Percentiles rank a stretch among this genome's conserved stretches.
Conservation (phyloP, 2,797 vertebrate genomes). For the Neopelma chrysocephalum region DNA sequence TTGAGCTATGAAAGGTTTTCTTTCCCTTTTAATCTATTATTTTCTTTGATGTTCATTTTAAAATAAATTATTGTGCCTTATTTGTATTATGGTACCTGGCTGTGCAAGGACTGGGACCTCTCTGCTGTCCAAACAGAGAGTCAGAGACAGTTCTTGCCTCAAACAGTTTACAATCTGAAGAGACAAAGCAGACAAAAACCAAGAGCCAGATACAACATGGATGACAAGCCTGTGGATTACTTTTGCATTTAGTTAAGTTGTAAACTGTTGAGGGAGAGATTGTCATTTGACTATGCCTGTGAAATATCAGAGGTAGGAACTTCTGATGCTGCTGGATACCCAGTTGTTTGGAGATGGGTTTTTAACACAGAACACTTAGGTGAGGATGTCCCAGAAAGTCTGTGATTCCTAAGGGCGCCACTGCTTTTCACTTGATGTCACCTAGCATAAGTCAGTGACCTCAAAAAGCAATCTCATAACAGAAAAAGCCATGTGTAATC, state of each 20-base stretch:
- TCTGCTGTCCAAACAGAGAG: slow-evolving; percentile 56
- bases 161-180: slow-evolving; percentile 52
- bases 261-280: slow-evolving; percentile 34
- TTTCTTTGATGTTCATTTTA: slow-evolving; percentile 54
- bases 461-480: not conserved
- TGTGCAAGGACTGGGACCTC: slow-evolving; percentile 8
- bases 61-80: slow-evolving; percentile 40
- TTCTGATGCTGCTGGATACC: not conserved
- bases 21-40: slow-evolving; percentile 36
- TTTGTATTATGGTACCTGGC: slow-evolving; percentile 50
- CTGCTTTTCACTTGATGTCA: not conserved
- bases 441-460: not conserved
- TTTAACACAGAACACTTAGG: not conserved
- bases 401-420: not conserved
- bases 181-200: slow-evolving; percentile 56
- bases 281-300: slow-evolving; percentile 17
- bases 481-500: not conserved
- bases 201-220: slow-evolving; percentile 37
- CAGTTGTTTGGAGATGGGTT: not conserved
- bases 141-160: slow-evolving; percentile 50
- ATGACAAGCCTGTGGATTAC: slow-evolving; percentile 48
- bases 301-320: slow-evolving; percentile 30
- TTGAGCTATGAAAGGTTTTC: not conserved
- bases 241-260: slow-evolving; percentile 31
- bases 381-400: not conserved